A percentile compares a stretch with the other conserved stretches of the same genome.
Conservation (phyloP, 2,113 vertebrate genomes). For the Helogale parvula region DNA sequence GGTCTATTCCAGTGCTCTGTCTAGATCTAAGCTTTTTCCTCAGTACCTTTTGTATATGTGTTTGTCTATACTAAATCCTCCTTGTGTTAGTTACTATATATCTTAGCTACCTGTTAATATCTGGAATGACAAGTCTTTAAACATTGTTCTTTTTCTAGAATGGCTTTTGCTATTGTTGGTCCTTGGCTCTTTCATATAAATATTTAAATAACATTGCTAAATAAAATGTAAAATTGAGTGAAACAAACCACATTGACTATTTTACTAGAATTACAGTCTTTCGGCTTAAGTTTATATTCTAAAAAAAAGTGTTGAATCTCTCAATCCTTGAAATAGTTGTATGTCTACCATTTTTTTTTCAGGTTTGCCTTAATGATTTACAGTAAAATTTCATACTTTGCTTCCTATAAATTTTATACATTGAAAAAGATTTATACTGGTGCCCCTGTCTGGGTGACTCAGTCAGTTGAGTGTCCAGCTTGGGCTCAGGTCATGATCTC, state of each 20-base stretch:
- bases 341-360: neutral
- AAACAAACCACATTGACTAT: neutral
- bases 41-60: neutral
- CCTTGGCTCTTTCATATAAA: neutral
- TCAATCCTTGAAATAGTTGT: neutral
- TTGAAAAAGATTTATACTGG: neutral
- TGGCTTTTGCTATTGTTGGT: neutral
- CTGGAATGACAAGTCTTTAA: neutral
- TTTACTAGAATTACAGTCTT: neutral
- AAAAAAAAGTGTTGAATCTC: neutral
- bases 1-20: neutral
- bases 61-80: neutral
- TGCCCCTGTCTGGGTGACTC: no score
- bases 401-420: neutral
- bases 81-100: neutral
- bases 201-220: neutral
- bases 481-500: no score
- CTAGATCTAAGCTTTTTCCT: neutral
- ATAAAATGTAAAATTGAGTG: neutral
- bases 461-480: no score
- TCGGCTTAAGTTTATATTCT: neutral
- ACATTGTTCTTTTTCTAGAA: neutral
- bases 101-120: neutral
- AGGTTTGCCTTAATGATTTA: neutral
- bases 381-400: neutral